Evolutionary conservation across 2,113 vertebrate genomes (phyloP).

Genomic region (Motacilla alba): DNA sequence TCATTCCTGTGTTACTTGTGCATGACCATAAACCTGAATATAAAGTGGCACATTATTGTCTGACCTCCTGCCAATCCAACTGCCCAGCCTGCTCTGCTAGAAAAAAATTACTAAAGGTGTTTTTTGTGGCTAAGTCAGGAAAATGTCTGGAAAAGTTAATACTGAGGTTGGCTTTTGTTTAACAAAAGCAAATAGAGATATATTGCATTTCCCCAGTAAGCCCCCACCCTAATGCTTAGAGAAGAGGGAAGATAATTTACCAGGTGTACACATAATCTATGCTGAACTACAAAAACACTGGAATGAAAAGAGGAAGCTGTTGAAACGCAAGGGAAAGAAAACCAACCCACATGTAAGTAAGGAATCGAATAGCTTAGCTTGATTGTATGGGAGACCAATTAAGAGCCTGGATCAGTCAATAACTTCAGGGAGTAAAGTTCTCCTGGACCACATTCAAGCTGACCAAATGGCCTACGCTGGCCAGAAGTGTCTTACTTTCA

Average conservation of each 20-base stretch:
- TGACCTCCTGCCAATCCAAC: neutral
- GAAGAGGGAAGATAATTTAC: neutral
- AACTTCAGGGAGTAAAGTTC: neutral
- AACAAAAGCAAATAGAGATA: neutral
- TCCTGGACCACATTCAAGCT: neutral
- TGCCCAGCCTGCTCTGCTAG: neutral
- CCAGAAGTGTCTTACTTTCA: neutral
- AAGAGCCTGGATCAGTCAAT: neutral
- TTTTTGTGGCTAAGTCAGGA: neutral
- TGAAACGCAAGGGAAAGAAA: neutral
- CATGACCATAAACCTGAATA: neutral
- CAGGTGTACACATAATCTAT: neutral
- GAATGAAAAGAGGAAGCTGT: neutral
- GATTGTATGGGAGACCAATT: neutral
- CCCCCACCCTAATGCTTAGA: neutral
- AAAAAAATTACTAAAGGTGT: neutral
- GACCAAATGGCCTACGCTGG: neutral
- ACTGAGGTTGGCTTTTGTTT: neutral
- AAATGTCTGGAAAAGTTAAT: neutral
- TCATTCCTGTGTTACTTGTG: neutral
- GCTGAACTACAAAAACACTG: neutral
- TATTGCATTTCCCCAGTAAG: neutral
- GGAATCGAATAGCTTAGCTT: neutral
- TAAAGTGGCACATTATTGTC: neutral
- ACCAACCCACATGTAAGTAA: neutral